phyloP scores from a whole-genome alignment of 2,888 invertebrate species.

The Acanthosepion lycidas region DNA sequence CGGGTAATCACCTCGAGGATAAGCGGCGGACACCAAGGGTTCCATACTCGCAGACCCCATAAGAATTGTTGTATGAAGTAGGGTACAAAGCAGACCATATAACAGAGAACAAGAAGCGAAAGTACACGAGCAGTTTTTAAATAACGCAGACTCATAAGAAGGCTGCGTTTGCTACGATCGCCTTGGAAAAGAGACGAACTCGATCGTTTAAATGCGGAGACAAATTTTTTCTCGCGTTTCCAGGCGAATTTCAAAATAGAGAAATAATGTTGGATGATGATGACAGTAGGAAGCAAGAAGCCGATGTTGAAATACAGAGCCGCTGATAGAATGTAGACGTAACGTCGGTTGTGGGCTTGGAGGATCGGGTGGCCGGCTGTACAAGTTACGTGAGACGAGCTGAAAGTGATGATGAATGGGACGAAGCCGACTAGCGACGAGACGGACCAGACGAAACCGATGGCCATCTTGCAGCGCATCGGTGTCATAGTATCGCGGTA shows the following conservation, averaged over 20 bases:
- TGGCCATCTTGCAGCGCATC: constrained; percentile 37
- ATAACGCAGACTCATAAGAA: background rate
- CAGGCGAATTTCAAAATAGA: constrained; percentile 34
- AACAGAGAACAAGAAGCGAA: constrained; percentile 1
- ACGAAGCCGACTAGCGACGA: background rate
- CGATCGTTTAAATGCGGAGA: constrained; percentile 10
- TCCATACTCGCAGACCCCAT: constrained; percentile 42
- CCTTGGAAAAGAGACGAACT: background rate
- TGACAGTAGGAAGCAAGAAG: constrained; percentile 40
- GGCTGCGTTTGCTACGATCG: background rate
- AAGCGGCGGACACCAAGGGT: constrained; percentile 39
- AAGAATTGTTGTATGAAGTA: constrained; percentile 43
- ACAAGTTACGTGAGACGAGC: background rate
- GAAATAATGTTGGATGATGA: constrained; percentile 17
- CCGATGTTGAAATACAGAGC: constrained; percentile 38
- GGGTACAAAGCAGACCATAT: constrained; percentile 23
- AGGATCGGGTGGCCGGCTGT: constrained; percentile 1
- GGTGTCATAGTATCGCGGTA: constrained; percentile 33
- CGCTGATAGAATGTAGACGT: background rate
- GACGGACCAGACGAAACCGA: constrained; percentile 40
- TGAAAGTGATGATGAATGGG: constrained; percentile 38
- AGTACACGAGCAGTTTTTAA: constrained; percentile 38
- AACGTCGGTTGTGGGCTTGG: background rate
- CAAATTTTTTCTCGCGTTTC: constrained; percentile 43
- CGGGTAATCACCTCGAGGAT: constrained; percentile 36